Conservation (phyloP, 2,113 vertebrate genomes). For the Upupa epops region DNA sequence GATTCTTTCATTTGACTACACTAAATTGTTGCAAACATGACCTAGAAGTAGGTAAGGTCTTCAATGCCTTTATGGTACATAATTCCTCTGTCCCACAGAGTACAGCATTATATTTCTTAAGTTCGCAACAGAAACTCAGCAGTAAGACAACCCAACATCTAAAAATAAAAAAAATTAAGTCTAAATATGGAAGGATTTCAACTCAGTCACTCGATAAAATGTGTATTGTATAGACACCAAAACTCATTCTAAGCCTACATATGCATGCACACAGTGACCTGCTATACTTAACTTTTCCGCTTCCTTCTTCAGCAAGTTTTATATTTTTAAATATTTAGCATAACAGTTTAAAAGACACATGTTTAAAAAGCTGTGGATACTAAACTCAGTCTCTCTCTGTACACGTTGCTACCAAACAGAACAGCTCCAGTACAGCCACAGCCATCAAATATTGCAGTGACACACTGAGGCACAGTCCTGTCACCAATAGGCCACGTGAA, state of each 20-base stretch:
- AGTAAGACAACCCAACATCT: not conserved
- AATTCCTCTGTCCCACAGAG: not conserved
- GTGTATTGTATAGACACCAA: not conserved
- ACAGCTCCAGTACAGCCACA: accelerated
- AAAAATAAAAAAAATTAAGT: not conserved
- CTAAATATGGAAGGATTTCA: not conserved
- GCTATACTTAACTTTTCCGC: not conserved
- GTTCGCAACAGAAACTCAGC: not conserved
- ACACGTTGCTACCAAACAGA: accelerated
- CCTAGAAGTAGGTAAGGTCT: not conserved
- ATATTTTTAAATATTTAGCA: not conserved
- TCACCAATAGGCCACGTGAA: not conserved
- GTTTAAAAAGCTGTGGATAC: not conserved
- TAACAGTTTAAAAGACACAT: not conserved
- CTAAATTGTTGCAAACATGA: not conserved
- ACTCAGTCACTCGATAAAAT: not conserved
- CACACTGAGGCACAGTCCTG: accelerated
- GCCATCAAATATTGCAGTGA: accelerated
- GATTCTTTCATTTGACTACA: not conserved
- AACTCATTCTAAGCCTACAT: not conserved
- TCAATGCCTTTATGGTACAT: not conserved
- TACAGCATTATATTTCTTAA: not conserved
- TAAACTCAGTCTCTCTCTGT: not conserved
- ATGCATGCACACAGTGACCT: not conserved
- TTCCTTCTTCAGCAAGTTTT: not conserved